Evolutionary conservation across 2,797 vertebrate genomes (phyloP).

Genomic region (Diplodus sargus): DNA sequence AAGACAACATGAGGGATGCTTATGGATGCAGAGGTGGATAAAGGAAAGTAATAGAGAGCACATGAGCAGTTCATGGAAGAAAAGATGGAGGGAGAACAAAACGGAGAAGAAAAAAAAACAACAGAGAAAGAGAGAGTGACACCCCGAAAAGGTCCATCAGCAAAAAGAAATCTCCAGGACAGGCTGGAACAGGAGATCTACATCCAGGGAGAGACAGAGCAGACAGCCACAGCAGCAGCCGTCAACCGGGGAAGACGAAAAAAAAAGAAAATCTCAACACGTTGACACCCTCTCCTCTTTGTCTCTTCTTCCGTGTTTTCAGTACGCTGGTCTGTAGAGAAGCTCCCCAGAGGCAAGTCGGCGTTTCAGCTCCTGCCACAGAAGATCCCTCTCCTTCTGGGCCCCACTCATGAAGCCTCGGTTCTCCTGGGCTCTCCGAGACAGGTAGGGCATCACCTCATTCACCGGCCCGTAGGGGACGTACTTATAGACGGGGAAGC

Average conservation of each 20-base stretch:
- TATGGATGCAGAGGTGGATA: slow-evolving; percentile 43
- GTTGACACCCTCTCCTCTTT: slow-evolving; percentile 36
- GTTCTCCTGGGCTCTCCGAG: slow-evolving; percentile 93
- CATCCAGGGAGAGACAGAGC: slow-evolving; percentile 34
- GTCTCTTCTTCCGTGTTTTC: slow-evolving; percentile 53
- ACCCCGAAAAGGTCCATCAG: slow-evolving; percentile 44
- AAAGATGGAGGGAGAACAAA: slow-evolving; percentile 17
- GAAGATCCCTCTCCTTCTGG: slow-evolving; percentile 85
- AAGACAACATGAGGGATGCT: slow-evolving; percentile 62
- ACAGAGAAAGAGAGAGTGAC: slow-evolving; percentile 39
- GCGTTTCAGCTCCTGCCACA: slow-evolving; percentile 91
- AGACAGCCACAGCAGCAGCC: slow-evolving; percentile 52
- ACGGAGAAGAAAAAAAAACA: slow-evolving; percentile 30
- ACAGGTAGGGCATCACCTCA: slow-evolving; percentile 94
- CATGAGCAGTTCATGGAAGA: slow-evolving; percentile 10
- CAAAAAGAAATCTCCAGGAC: slow-evolving; percentile 31
- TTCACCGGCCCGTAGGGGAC: slow-evolving; percentile 93
- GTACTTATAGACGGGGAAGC: slow-evolving; percentile 94
- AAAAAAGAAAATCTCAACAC: slow-evolving; percentile 20
- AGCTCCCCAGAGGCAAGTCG: slow-evolving; percentile 83
- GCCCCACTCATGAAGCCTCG: slow-evolving; percentile 89
- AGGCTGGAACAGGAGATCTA: slow-evolving; percentile 22
- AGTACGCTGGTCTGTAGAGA: slow-evolving; percentile 77
- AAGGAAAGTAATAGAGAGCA: slow-evolving; percentile 18
- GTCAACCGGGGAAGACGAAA: slow-evolving; percentile 42